Evolutionary conservation across 2,888 invertebrate genomes (phyloP).

Genomic region (Pandemis corylana): DNA sequence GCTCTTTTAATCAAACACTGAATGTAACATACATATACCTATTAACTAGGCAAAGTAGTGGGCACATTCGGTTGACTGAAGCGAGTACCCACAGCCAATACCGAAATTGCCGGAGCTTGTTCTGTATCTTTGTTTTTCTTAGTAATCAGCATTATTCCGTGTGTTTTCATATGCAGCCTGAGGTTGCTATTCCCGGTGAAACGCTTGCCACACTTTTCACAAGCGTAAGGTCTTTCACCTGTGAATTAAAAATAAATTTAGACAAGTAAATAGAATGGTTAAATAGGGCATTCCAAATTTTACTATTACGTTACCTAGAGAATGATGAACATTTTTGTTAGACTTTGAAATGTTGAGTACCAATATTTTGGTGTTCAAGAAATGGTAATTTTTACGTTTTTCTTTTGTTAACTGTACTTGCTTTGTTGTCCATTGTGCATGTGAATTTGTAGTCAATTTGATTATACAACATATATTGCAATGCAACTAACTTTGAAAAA

Average conservation of each 20-base stretch:
- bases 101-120: neutral
- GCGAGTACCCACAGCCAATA: neutral
- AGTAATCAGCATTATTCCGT: slow-evolving; percentile 21
- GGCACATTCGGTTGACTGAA: neutral
- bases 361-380: too few relatives aligned
- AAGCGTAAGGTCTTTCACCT: slow-evolving; percentile 27
- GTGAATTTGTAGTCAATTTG: too few relatives aligned
- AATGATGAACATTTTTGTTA: too few relatives aligned
- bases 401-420: too few relatives aligned
- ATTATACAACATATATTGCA: too few relatives aligned
- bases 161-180: slow-evolving; percentile 21
- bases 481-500: too few relatives aligned
- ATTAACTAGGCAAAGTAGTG: neutral
- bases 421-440: too few relatives aligned
- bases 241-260: neutral
- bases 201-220: slow-evolving; percentile 23
- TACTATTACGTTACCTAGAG: too few relatives aligned
- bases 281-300: too few relatives aligned
- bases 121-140: slow-evolving; percentile 5
- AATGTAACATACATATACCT: neutral
- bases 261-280: too few relatives aligned
- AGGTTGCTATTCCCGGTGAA: slow-evolving; percentile 20
- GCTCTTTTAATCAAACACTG: neutral
- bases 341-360: too few relatives aligned
- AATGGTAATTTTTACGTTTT: too few relatives aligned